A percentile compares a stretch with the other conserved stretches of the same genome.
Evolutionary conservation across 2,888 invertebrate species (phyloP).

Genomic region (Fragum fragum): DNA sequence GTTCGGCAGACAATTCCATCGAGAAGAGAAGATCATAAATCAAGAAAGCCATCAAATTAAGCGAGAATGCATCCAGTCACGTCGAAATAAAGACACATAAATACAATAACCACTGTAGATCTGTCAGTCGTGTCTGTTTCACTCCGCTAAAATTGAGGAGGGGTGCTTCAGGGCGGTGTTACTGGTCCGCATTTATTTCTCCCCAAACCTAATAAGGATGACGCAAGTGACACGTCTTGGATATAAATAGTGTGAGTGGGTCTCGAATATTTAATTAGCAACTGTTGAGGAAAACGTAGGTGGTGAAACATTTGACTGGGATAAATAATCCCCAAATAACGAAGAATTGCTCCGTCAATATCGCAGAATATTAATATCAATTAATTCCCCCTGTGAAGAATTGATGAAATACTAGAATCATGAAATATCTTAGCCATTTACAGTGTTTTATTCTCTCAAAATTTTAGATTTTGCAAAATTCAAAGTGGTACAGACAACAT

Average conservation of each 20-base stretch:
- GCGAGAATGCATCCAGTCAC: constrained; percentile 20
- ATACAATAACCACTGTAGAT: constrained; percentile 15
- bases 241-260: not conserved
- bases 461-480: no score
- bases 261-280: constrained; percentile 13
- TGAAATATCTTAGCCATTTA: no score
- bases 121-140: constrained; percentile 19
- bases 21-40: constrained; percentile 16
- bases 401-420: no score
- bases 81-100: constrained; percentile 26
- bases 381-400: not conserved
- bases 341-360: not conserved
- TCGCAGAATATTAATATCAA: not conserved
- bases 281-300: constrained; percentile 14
- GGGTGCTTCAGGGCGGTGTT: constrained; percentile 6
- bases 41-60: constrained; percentile 23
- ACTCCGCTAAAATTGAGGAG: constrained; percentile 5
- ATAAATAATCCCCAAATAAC: not conserved
- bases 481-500: no score
- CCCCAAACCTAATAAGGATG: constrained; percentile 14
- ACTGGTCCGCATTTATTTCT: constrained; percentile 20
- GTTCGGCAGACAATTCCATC: constrained; percentile 7
- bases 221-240: constrained; percentile 18
- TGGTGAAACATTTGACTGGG: constrained; percentile 1
- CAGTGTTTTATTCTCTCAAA: no score